Conservation (phyloP, 2,797 vertebrate species). For the Falco cherrug region DNA sequence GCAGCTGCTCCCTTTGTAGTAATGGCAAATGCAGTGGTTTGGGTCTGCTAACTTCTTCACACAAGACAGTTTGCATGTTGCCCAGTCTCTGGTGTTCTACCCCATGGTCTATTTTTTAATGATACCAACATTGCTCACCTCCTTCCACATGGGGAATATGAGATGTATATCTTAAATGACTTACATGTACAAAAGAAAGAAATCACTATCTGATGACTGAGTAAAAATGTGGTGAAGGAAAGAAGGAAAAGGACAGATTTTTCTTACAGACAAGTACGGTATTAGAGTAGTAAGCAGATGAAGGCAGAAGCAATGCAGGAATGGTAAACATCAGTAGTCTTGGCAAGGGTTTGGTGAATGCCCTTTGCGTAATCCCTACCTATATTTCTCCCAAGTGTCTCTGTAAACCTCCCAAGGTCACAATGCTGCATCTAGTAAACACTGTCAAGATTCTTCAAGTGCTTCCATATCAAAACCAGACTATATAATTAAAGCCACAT, state of each 20-base stretch:
- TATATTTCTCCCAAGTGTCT: background rate
- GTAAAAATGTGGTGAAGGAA: background rate
- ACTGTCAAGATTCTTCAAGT: background rate
- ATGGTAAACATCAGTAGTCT: background rate
- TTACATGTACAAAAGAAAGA: background rate
- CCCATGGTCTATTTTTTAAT: background rate
- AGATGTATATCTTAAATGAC: background rate
- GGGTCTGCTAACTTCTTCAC: background rate
- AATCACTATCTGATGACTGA: background rate
- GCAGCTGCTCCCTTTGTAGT: background rate
- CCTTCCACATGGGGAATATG: background rate
- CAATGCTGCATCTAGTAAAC: background rate
- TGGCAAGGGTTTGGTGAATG: background rate
- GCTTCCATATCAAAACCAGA: background rate
- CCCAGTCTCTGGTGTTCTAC: background rate
- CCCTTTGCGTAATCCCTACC: background rate
- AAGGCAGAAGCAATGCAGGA: background rate
- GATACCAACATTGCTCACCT: background rate
- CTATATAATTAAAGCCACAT: background rate
- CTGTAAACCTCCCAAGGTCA: background rate
- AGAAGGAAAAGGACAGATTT: background rate
- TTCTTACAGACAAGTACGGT: background rate
- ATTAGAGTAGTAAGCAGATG: background rate
- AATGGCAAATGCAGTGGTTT: background rate
- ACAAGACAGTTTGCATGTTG: background rate